Evolutionary conservation across 2,888 invertebrate genomes (phyloP).

Genomic region (Caenorhabditis uteleia): DNA sequence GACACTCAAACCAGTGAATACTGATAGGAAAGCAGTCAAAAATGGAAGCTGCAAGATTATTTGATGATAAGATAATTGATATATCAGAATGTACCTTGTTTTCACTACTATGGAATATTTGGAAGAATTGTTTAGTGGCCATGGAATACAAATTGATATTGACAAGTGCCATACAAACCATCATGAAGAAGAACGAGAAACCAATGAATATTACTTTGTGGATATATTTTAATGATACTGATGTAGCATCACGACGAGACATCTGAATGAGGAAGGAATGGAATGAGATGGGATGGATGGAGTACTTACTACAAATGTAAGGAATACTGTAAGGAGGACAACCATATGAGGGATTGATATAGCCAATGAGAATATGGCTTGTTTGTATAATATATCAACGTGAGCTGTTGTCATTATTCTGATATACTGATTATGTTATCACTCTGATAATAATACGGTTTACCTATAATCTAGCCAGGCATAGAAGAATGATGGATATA

Average conservation of each 20-base stretch:
- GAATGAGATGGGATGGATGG: no score
- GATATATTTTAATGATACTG: no score
- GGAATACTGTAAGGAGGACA: conserved; percentile 23
- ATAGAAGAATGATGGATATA: conserved; percentile 40
- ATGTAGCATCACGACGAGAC: no score
- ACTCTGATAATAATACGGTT: neutral
- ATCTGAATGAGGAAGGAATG: no score
- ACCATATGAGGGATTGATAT: conserved; percentile 32
- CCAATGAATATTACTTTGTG: conserved; percentile 25
- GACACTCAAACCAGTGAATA: conserved; percentile 35
- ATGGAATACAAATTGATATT: conserved; percentile 27
- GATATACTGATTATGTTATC: neutral
- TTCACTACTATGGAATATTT: conserved; percentile 34
- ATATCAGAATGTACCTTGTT: conserved; percentile 14
- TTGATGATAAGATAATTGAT: neutral
- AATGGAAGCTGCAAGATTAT: conserved; percentile 22
- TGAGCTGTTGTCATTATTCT: conserved; percentile 33
- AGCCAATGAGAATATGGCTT: conserved; percentile 15
- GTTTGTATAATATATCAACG: conserved; percentile 13
- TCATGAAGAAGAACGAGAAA: conserved; percentile 30
- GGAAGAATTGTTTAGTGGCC: conserved; percentile 37
- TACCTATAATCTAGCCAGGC: conserved; percentile 34
- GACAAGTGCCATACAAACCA: conserved; percentile 14
- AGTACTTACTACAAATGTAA: conserved; percentile 20
- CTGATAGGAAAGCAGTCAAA: conserved; percentile 22